Base-by-base conservation (phyloP, 1,140 invertebrate species). In the Zaprionus vittiger region DNA sequence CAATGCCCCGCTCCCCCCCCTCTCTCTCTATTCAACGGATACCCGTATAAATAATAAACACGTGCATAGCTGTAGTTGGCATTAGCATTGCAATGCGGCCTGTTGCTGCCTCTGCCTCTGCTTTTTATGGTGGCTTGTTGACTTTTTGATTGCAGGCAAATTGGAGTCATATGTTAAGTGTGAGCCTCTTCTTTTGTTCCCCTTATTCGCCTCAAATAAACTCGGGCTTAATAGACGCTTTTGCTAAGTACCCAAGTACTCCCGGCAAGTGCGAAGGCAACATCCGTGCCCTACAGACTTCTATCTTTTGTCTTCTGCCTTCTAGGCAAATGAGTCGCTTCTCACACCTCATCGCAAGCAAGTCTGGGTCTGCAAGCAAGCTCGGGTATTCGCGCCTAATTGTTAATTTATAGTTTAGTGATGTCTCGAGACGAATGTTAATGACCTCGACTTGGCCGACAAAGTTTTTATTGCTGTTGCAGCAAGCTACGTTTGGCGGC, bases 41-140 rank as follows among this genome's bases (percentile, higher is more conserved):
- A 73, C 63, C 44, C 17, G 37, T 65, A 76, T 89, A 87, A 87
- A 87, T 87, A 89, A 87, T 87, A 89, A 87, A 87, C 84, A 84
- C 81, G 74, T 87, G 81, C 85, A 81, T 83, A 74, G 77, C 68
- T 83, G 57, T 37, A 15, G 26, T 57, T 28, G 60, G 70, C 47
- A 47, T 72, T 70, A 31, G 75, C 55, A 31, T 82, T 77, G 73
- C 80, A 83, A 61, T 73, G 59, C 28, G 55, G 38, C 59, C 44
- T 60, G 59, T 74, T 59, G 59, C 47, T 67, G 28, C 20, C 49
- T 60, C 15, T 64, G 38, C 47, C 11, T 5, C 47, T 74, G 57
- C 52, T 77, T 44, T 83, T 84, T 80, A 74, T 74, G 59, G 73
- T 59, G 49, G 63, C 55, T 60, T 55, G 41, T 77, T 73, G 79